These are phyloP conservation scores for Holothuria glaberrima DNA, from an alignment of 35 echinoderm and acorn worm species.

Conservation along the genomic window DNA sequence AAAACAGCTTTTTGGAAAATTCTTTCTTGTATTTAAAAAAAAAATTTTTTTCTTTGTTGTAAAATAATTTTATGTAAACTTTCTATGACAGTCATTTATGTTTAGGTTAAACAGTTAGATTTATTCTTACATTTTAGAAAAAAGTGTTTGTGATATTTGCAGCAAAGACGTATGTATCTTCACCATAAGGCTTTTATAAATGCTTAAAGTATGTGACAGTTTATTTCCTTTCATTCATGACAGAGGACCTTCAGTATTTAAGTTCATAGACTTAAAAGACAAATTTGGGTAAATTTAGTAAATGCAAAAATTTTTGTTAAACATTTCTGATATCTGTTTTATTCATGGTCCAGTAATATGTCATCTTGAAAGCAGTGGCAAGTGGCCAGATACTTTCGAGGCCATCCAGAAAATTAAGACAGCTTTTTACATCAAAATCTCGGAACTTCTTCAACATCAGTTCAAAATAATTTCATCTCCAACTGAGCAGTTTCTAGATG, in stretches of 20 bases:
- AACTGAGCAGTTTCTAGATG: constrained; percentile 67
- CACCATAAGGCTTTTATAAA: too few relatives aligned
- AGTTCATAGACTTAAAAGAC: too few relatives aligned
- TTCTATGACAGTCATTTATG: not conserved
- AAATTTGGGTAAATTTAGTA: not conserved
- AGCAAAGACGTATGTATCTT: too few relatives aligned
- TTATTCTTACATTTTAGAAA: not conserved
- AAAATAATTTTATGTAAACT: not conserved
- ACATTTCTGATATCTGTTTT: not conserved
- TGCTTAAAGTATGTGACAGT: too few relatives aligned
- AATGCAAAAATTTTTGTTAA: not conserved
- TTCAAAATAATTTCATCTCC: constrained; percentile 55
- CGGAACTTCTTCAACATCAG: constrained; percentile 76
- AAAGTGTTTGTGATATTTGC: not conserved
- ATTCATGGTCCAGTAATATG: constrained; percentile 72
- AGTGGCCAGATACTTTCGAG: constrained; percentile 85
- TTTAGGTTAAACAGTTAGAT: not conserved
- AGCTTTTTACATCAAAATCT: constrained; percentile 90
- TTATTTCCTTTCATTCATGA: too few relatives aligned
- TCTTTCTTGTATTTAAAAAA: too few relatives aligned
- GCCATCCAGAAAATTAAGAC: constrained; percentile 92
- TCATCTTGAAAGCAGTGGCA: constrained; percentile 90
- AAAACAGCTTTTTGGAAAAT: too few relatives aligned
- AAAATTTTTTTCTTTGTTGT: not conserved
- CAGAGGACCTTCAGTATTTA: too few relatives aligned